Percentiles rank a stretch among this genome's conserved stretches.
Conservation (phyloP, 2,797 vertebrate genomes). For the Microctenopoma lineatum region DNA sequence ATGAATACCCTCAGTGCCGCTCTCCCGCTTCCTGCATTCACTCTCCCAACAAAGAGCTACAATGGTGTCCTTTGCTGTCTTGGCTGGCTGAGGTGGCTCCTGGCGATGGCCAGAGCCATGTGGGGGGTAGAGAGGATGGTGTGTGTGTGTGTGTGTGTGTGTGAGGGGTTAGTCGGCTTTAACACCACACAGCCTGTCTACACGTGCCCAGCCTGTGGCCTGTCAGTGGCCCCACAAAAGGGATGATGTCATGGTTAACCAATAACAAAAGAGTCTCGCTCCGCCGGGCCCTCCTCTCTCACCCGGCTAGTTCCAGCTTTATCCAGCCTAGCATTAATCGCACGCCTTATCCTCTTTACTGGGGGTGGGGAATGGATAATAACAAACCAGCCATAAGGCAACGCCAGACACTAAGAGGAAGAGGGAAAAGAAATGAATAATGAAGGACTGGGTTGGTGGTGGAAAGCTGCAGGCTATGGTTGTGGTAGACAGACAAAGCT, state of each 20-base stretch:
- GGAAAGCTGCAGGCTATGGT: constrained; percentile 10
- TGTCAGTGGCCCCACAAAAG: constrained; percentile 84
- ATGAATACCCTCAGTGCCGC: constrained; percentile 79
- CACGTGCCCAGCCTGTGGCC: constrained; percentile 82
- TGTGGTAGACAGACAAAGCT: constrained; percentile 41
- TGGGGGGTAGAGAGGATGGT: constrained; percentile 60
- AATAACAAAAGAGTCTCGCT: constrained; percentile 84
- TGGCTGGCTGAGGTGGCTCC: constrained; percentile 74
- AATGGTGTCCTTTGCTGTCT: constrained; percentile 83
- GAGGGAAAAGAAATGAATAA: constrained; percentile 46
- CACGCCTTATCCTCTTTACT: constrained; percentile 84
- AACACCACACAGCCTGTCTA: constrained; percentile 75
- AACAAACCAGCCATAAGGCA: constrained; percentile 74
- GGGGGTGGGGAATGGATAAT: constrained; percentile 74
- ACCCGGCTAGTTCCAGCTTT: constrained; percentile 83
- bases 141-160: constrained; percentile 36
- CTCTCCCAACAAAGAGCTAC: constrained; percentile 79
- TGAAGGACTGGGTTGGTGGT: constrained; percentile 20
- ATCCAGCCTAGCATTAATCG: constrained; percentile 85
- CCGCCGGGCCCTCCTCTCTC: constrained; percentile 74
- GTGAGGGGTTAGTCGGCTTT: constrained; percentile 60
- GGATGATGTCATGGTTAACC: constrained; percentile 88
- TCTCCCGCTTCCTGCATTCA: constrained; percentile 83
- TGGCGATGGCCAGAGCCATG: constrained; percentile 76
- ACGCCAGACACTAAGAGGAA: constrained; percentile 56